phyloP scores from a whole-genome alignment of 2,113 vertebrate species.

The Arenaria interpres region DNA sequence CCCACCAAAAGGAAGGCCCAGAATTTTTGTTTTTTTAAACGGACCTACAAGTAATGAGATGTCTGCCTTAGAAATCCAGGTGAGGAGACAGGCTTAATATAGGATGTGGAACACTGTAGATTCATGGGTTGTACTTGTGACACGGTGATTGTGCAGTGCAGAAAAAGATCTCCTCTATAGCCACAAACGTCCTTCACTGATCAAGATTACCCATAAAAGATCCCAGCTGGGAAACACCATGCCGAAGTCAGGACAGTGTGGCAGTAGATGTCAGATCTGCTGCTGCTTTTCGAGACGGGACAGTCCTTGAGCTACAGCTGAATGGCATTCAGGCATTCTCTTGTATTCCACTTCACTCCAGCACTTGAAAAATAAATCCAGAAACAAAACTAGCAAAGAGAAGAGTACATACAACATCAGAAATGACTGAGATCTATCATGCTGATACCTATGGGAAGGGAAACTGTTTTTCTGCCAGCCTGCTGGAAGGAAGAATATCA shows the following conservation, averaged over 20 bases:
- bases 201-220: background rate
- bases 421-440: background rate
- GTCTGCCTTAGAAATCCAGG: background rate
- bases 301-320: background rate
- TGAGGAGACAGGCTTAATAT: background rate
- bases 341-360: background rate
- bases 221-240: background rate
- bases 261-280: background rate
- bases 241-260: background rate
- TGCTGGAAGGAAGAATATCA: background rate
- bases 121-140: background rate
- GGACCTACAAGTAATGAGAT: background rate
- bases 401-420: background rate
- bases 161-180: background rate
- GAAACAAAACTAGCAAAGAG: background rate
- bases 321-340: background rate
- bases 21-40: accelerated
- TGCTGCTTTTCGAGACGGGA: accelerated
- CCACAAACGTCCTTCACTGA: background rate
- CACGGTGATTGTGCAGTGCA: background rate
- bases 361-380: background rate
- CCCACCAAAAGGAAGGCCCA: background rate
- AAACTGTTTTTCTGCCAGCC: background rate
- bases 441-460: background rate
- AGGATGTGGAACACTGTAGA: background rate